These are phyloP conservation scores for Nasonia oneida DNA, from an alignment of 2,888 invertebrate genomes.

Conservation along the genomic window DNA sequence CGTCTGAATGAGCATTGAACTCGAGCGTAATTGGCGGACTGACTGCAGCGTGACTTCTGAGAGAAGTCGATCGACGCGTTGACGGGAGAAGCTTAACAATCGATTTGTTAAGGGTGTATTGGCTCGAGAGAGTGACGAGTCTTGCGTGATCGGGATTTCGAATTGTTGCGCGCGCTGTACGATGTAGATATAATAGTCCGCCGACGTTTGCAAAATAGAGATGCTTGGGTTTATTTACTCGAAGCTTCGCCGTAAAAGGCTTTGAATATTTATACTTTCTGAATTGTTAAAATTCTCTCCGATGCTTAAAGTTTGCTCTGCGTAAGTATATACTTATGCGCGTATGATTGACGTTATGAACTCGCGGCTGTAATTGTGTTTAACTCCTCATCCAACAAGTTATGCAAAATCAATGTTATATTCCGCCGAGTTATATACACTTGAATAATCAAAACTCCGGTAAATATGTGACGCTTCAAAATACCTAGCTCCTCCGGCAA, in stretches of 20 bases:
- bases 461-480: not conserved
- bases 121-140: constrained; percentile 1
- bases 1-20: constrained; percentile 43
- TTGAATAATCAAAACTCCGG: not conserved
- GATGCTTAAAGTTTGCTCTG: not conserved
- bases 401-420: not conserved
- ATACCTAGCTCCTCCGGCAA: not conserved
- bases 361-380: not conserved
- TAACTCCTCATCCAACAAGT: not conserved
- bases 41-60: not conserved
- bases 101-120: constrained; percentile 43
- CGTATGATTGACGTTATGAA: not conserved
- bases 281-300: not conserved
- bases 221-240: not conserved
- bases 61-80: constrained; percentile 10
- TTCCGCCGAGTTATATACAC: not conserved
- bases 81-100: constrained; percentile 39
- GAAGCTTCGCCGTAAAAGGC: too few species aligned
- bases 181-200: not conserved
- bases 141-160: constrained; percentile 7
- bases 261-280: not conserved
- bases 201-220: not conserved
- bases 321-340: not conserved
- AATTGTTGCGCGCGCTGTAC: not conserved
- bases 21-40: constrained; percentile 46